Conservation (phyloP, 2,113 vertebrate genomes). For the Columba livia region DNA sequence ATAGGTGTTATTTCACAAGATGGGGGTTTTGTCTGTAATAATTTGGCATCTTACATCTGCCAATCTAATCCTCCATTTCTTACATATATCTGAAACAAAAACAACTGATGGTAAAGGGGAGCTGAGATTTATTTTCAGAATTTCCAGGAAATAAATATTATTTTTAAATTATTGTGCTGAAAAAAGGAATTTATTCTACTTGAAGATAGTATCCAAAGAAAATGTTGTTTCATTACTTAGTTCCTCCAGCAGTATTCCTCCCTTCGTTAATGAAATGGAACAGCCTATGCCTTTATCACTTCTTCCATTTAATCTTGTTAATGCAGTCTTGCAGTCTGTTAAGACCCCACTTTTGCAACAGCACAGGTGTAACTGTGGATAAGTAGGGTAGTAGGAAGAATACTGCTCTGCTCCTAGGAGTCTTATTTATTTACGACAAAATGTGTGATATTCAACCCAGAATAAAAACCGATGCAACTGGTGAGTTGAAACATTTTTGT, state of each 20-base stretch:
- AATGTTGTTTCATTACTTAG: not conserved
- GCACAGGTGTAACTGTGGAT: slow-evolving; percentile 55
- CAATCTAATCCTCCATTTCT: not conserved
- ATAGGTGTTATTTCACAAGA: not conserved
- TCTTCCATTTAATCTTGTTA: slow-evolving; percentile 84
- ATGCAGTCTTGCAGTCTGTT: slow-evolving; percentile 73
- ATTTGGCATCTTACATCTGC: not conserved
- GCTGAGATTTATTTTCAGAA: not conserved
- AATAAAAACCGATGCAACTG: slow-evolving; percentile 82
- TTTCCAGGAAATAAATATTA: not conserved
- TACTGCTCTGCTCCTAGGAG: slow-evolving; percentile 33
- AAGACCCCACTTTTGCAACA: slow-evolving; percentile 69
- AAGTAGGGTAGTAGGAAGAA: slow-evolving; percentile 40
- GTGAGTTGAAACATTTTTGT: slow-evolving; percentile 76
- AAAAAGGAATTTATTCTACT: not conserved
- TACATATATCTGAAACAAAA: not conserved
- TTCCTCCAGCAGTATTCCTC: slow-evolving; percentile 52
- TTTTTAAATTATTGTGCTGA: not conserved
- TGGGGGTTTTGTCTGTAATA: not conserved
- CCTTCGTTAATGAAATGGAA: slow-evolving; percentile 76
- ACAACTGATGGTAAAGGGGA: not conserved
- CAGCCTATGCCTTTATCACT: slow-evolving; percentile 76
- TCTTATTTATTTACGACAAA: slow-evolving; percentile 55
- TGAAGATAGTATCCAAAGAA: not conserved
- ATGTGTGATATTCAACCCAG: slow-evolving; percentile 76